These are phyloP conservation scores for Dione vanillae DNA, from an alignment of 2,888 invertebrate genomes.

Conservation along the genomic window DNA sequence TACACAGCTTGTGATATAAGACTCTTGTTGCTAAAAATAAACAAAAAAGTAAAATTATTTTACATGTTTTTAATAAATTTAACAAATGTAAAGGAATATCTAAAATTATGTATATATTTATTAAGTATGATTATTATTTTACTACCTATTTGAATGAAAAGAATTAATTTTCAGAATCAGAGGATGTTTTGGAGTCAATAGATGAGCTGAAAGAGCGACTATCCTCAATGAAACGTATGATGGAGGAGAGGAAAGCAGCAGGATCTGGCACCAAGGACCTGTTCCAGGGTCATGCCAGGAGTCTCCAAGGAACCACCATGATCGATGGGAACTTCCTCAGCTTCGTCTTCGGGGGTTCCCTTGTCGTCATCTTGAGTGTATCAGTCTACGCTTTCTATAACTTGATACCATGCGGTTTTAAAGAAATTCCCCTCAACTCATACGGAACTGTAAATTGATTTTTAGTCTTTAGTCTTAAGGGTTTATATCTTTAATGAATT, in stretches of 20 bases:
- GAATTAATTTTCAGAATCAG: conserved; percentile 59
- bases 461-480: conserved; percentile 47
- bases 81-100: too few relatives aligned
- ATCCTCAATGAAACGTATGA: conserved; percentile 91
- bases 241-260: conserved; percentile 88
- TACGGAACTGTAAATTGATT: conserved; percentile 88
- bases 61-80: too few relatives aligned
- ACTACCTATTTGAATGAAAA: too few relatives aligned
- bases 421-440: conserved; percentile 93
- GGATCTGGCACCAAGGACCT: conserved; percentile 78
- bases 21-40: too few relatives aligned
- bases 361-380: conserved; percentile 91
- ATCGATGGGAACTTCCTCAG: conserved; percentile 93
- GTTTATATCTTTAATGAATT: conserved; percentile 40
- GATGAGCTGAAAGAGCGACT: conserved; percentile 91
- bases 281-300: conserved; percentile 77
- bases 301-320: conserved; percentile 84
- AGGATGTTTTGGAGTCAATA: conserved; percentile 87
- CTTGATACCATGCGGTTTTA: conserved; percentile 89
- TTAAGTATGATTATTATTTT: too few relatives aligned
- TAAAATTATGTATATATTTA: too few relatives aligned
- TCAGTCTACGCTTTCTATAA: conserved; percentile 94
- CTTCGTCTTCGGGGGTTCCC: conserved; percentile 91
- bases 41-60: too few relatives aligned
- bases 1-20: too few relatives aligned